Percentiles rank a stretch among this genome's conserved stretches.
Evolutionary conservation across 2,888 invertebrate genomes (phyloP).

Genomic region (Prenolepis imparis): DNA sequence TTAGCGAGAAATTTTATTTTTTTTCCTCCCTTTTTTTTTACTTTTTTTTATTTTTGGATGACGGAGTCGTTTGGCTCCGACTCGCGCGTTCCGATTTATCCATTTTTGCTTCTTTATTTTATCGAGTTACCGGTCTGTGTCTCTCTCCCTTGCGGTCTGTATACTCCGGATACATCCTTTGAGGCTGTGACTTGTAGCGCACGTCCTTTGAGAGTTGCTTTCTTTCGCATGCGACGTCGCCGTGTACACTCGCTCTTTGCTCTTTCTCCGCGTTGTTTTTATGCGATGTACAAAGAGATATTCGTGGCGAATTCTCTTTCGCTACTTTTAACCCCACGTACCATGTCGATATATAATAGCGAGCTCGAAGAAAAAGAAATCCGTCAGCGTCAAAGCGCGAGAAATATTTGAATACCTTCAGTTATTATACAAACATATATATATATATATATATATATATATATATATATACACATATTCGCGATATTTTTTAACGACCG

Average conservation of each 20-base stretch:
- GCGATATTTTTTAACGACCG: not conserved
- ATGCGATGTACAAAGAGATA: slow-evolving; percentile 13
- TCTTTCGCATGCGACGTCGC: slow-evolving; percentile 22
- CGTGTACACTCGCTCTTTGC: slow-evolving; percentile 1
- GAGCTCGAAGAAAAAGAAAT: slow-evolving; percentile 5
- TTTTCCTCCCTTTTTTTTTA: not conserved
- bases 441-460: not conserved
- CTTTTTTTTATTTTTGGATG: slow-evolving; percentile 14
- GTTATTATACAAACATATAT: not conserved
- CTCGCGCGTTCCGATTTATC: slow-evolving; percentile 31
- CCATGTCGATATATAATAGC: not conserved
- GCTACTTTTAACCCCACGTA: slow-evolving; percentile 15
- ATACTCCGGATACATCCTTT: slow-evolving; percentile 42
- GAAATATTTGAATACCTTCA: slow-evolving; percentile 18
- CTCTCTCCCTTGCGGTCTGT: slow-evolving; percentile 45
- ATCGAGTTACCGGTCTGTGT: slow-evolving; percentile 36
- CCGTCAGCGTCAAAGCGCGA: slow-evolving; percentile 22
- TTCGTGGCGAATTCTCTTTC: not conserved
- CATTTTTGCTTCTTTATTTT: slow-evolving; percentile 52
- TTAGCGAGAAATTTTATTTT: not conserved
- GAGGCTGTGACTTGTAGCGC: slow-evolving; percentile 36
- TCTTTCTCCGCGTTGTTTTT: slow-evolving; percentile 31
- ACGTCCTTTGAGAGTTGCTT: slow-evolving; percentile 51
- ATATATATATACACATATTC: not conserved
- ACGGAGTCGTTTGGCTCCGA: slow-evolving; percentile 5